phyloP scores from a whole-genome alignment of 1,140 invertebrate species.

The Drosophila mauritiana region DNA sequence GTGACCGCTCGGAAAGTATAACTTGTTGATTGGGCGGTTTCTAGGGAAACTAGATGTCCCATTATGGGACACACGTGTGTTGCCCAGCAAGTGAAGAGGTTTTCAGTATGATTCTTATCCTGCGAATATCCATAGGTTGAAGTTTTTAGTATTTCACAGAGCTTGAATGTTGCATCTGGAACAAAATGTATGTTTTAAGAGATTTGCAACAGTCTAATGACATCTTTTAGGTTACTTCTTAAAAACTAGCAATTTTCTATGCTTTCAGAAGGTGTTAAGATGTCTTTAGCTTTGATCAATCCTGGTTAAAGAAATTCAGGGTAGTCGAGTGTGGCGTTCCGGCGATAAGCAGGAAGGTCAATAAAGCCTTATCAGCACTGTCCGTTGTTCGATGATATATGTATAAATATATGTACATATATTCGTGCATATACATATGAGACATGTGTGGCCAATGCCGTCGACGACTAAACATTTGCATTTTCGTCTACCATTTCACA shows the following conservation, averaged over 20 bases:
- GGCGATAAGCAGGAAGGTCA: constrained; percentile 77
- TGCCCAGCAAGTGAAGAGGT: background rate
- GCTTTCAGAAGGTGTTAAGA: background rate
- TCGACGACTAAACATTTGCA: constrained; percentile 41
- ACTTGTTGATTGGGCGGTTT: constrained; percentile 23
- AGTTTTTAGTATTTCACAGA: no score
- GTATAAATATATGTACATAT: constrained; percentile 40
- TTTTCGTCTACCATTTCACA: constrained; percentile 14
- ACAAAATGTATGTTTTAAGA: no score
- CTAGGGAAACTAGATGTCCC: constrained; percentile 15
- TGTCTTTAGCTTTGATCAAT: constrained; percentile 4
- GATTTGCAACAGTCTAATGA: no score
- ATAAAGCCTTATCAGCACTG: constrained; percentile 67
- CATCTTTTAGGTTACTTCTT: no score
- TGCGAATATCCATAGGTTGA: no score
- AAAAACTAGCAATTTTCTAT: no score
- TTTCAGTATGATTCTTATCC: background rate
- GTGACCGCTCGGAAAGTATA: constrained; percentile 7
- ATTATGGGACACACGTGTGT: background rate
- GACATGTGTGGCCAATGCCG: constrained; percentile 17
- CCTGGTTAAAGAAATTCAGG: constrained; percentile 2
- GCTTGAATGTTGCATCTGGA: background rate
- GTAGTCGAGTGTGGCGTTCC: constrained; percentile 19
- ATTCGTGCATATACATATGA: constrained; percentile 37
- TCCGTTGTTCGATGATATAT: constrained; percentile 26